A percentile compares a stretch with the other conserved stretches of the same genome.
Conservation (phyloP, 2,797 vertebrate species). For the Tragelaphus oryx region DNA sequence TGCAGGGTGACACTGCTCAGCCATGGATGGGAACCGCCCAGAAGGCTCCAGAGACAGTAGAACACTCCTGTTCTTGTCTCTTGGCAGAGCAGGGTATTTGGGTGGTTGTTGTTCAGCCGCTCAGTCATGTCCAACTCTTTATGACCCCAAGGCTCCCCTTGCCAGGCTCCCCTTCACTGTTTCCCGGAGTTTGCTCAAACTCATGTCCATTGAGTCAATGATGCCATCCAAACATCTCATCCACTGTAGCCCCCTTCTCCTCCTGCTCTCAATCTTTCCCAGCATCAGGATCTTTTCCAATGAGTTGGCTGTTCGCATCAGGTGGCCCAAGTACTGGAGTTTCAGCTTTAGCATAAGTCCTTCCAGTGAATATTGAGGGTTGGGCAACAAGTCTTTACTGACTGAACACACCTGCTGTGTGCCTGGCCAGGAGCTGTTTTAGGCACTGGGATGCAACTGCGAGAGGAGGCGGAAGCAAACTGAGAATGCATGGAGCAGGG, state of each 20-base stretch:
- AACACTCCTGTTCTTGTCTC: background rate
- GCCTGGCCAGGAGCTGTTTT: background rate
- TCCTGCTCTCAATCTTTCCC: background rate
- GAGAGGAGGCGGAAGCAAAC: background rate
- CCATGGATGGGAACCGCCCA: background rate
- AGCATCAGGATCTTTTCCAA: background rate
- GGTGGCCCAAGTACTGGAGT: background rate
- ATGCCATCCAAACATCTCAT: background rate
- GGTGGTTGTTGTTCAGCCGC: background rate
- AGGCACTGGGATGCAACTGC: background rate
- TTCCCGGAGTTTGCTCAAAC: background rate
- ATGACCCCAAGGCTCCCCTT: background rate
- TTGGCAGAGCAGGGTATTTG: background rate
- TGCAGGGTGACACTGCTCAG: background rate
- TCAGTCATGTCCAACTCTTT: background rate
- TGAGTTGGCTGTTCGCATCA: background rate
- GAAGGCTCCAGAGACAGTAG: background rate
- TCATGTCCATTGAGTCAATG: background rate
- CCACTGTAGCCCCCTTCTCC: background rate
- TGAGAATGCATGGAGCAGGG: background rate
- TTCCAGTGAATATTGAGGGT: background rate
- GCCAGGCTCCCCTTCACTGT: background rate
- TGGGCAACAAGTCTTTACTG: background rate
- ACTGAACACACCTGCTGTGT: background rate
- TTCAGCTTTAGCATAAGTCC: background rate